Base-by-base conservation (phyloP, 2,113 vertebrate species). In the Ictalurus furcatus region DNA sequence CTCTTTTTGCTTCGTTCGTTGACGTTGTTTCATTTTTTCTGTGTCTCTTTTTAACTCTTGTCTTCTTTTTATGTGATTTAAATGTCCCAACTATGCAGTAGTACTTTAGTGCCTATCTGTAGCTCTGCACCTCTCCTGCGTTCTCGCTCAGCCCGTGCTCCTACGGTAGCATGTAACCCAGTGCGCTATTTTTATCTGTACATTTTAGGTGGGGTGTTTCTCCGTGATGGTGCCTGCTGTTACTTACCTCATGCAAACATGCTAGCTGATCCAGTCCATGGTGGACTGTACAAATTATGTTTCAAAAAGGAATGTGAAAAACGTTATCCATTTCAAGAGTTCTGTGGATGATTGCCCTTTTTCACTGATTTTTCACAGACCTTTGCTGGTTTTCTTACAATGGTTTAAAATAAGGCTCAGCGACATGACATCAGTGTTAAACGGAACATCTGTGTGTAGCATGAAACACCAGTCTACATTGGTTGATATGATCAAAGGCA, bases 171-270 rank as follows among this genome's bases (percentile, higher is more conserved):
- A 58, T 90, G 56, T 61, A 88, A 37, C 58, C 65, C 52, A 84
- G 78, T 85, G 40, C 63, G 80, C 83, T 91, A 90, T 91, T 90
- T 90, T 90, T 86, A 85, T 61, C 61, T 34, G 61, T 81, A 84
- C 59, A 88, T 79, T 67, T 86, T 56, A 87, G 88, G 85, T 89
- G 61, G 74, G 71, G 78, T 82, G 84, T 81, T 54, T 85, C 84
- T 88, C 76, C 69, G 21, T 78, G 86, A 91, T 84, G 86, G 88
- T 91, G 82, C 88, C 83, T 91, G 90, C 88, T 85, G 88, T 89
- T 89, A 83, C 34, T 89, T 89, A 89, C 90, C 90, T 91, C 84
- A 78, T 84, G 79, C 78, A 90, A 86, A 73, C 23, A 85, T 28
- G 65, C 74, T 89, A 85, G 83, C 88, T 79, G 88, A 84, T 84